Conservation (phyloP, 2,888 invertebrate species). For the Plemyria rubiginata region DNA sequence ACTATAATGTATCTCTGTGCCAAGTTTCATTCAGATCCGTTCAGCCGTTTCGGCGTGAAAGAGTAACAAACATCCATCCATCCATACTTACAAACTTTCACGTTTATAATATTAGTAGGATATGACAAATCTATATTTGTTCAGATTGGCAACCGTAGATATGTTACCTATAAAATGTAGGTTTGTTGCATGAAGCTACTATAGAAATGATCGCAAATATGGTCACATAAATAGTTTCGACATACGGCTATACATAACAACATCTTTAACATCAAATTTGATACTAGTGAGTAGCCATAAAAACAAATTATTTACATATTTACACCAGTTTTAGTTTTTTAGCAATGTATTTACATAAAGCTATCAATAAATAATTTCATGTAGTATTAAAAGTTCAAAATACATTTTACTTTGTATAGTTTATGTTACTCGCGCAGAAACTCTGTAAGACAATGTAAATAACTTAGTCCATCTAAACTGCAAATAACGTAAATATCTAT, state of each 20-base stretch:
- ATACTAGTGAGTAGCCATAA: background rate
- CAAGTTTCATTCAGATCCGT: too few relatives aligned
- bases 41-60: too few relatives aligned
- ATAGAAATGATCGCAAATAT: background rate
- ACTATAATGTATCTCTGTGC: too few relatives aligned
- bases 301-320: background rate
- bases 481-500: background rate
- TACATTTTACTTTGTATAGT: background rate
- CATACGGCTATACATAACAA: background rate
- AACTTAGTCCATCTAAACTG: background rate
- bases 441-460: background rate
- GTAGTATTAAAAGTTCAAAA: slow-evolving; percentile 1
- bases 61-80: too few relatives aligned
- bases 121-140: too few relatives aligned
- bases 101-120: too few relatives aligned
- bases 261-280: background rate
- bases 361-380: background rate
- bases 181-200: background rate
- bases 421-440: background rate
- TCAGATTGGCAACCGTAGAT: too few relatives aligned
- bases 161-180: background rate
- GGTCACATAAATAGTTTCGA: background rate
- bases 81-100: too few relatives aligned
- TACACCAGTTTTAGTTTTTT: background rate
- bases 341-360: slow-evolving; percentile 21